A percentile compares a stretch with the other conserved stretches of the same genome.
Conservation (phyloP, 2,113 vertebrate genomes). For the Neogobius melanostomus region DNA sequence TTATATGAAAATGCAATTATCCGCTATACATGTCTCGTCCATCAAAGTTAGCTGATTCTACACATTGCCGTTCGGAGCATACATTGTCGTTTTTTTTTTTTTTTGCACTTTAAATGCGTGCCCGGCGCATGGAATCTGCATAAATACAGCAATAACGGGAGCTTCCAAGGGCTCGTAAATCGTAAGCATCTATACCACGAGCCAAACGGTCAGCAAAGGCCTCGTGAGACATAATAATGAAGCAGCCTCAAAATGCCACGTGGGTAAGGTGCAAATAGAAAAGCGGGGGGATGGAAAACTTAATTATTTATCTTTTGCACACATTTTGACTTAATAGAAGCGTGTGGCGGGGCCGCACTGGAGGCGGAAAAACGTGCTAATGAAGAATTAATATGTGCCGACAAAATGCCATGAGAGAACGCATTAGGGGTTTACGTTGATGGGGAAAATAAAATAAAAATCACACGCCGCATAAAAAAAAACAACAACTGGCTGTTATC, state of each 20-base stretch:
- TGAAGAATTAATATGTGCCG: conserved; percentile 50
- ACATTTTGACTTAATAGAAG: conserved; percentile 45
- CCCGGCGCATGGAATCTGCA: neutral
- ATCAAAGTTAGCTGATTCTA: conserved; percentile 35
- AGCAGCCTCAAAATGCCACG: conserved; percentile 26
- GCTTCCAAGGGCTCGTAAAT: conserved; percentile 6
- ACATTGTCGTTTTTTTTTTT: neutral
- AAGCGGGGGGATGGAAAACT: neutral
- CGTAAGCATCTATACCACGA: conserved; percentile 9
- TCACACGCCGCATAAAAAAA: too few species aligned
- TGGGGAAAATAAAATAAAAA: conserved; percentile 25
- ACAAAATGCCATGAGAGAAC: conserved; percentile 28
- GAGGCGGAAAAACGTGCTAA: conserved; percentile 33
- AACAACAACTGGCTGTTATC: conserved; percentile 21
- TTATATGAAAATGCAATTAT: conserved; percentile 8
- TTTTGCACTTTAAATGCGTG: conserved; percentile 8
- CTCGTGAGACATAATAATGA: conserved; percentile 13
- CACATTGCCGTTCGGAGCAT: conserved; percentile 16
- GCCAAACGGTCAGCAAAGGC: conserved; percentile 17
- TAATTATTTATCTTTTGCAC: conserved; percentile 43
- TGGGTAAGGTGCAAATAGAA: conserved; percentile 40
- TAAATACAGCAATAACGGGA: conserved; percentile 10
- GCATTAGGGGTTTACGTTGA: conserved; percentile 49
- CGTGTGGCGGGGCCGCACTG: conserved; percentile 21
- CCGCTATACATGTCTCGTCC: neutral